A percentile compares a stretch with the other conserved stretches of the same genome.
Conservation (phyloP, 2,113 vertebrate genomes). For the Phalacrocorax brasilianus region DNA sequence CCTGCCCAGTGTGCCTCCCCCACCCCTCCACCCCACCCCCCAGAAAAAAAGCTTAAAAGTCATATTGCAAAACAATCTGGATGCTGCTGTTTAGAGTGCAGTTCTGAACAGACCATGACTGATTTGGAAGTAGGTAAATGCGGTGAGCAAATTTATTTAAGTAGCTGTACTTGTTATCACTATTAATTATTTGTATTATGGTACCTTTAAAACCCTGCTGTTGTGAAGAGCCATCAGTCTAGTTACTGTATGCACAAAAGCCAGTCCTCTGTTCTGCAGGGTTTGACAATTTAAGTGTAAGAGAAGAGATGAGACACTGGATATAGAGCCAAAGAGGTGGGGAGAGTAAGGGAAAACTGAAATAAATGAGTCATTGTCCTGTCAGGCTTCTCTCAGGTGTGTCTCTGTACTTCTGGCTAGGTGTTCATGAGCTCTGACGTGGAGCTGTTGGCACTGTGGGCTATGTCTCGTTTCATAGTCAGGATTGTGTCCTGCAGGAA, state of each 20-base stretch:
- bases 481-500: neutral
- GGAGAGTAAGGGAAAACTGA: neutral
- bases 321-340: neutral
- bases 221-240: neutral
- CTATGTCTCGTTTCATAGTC: neutral
- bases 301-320: neutral
- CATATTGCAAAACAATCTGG: neutral
- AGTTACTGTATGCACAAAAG: neutral
- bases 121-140: neutral
- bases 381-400: neutral
- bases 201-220: neutral
- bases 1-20: no score
- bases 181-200: neutral
- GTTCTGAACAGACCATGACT: neutral
- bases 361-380: neutral
- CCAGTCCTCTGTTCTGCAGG: neutral
- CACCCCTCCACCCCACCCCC: no score
- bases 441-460: neutral
- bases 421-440: neutral
- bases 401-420: neutral
- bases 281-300: neutral
- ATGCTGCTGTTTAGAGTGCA: neutral
- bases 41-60: neutral
- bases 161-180: neutral
- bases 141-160: neutral